Base-by-base conservation (phyloP, 1,140 invertebrate species). In the Temnothorax curvispinosus region DNA sequence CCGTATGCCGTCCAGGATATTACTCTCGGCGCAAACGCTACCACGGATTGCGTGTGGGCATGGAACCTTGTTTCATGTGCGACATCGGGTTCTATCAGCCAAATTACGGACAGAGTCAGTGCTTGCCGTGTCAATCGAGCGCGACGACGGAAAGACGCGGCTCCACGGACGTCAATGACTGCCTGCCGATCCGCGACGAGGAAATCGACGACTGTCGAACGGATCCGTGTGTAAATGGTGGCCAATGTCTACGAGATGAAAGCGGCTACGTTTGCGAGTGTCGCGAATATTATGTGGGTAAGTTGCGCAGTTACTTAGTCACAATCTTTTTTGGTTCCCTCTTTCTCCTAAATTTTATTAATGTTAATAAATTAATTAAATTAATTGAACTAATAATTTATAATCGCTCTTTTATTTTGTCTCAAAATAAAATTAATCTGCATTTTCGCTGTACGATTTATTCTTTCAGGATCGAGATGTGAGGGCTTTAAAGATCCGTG, bases 11-110 rank as follows among this genome's bases (percentile, higher is more conserved):
- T 54, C 92, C 93, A 27, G 93, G 94, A 32, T 89, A 91, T 86
- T 94, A 92, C 75, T 94, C 93, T 0, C 91, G 86, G 44, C 85
- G 89, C 21, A 93, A 89, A 78, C 87, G 90, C 32, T 87, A 94
- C 15, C 87, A 87, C 15, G 76, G 81, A 15, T 56, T 65, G 27
- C 60, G 41, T 47, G 27, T 91, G 5, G 78, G 90, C 11, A 44
- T 93, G 3, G 89, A 91, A 8, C 94, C 96, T 41, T 97, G 97
- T 90, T 94, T 95, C 67, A 96, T 96, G 0, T 97, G 97, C 91
- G 93, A 94, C 3, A 88, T 96, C 52, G 97, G 97, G 0, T 95
- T 93, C 69, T 97, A 96, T 90, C 97, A 97, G 91, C 92, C 96
- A 2, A 86, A 96, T 13, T 96, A 96, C 89, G 96, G 97, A 15